phyloP scores from a whole-genome alignment of 2,113 vertebrate genomes.

The Archocentrus centrarchus region DNA sequence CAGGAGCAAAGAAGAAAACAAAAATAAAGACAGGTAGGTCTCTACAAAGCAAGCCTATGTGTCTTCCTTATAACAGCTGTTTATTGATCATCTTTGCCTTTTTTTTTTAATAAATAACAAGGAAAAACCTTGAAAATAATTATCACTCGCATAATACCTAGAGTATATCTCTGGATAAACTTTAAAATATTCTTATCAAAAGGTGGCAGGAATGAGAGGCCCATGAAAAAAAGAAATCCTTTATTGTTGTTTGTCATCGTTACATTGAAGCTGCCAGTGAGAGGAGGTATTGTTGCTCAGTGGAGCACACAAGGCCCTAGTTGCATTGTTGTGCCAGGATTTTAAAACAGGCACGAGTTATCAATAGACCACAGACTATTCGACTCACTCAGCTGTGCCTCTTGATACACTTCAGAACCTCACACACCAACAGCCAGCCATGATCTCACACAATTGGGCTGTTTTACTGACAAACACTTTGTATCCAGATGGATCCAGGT shows the following conservation, averaged over 20 bases:
- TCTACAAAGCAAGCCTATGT: neutral
- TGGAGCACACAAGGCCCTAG: conserved; percentile 77
- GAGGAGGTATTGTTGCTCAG: conserved; percentile 82
- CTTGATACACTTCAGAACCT: conserved; percentile 79
- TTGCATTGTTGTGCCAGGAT: conserved; percentile 80
- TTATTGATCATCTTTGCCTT: neutral
- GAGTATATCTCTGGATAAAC: conserved; percentile 48
- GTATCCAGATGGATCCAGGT: conserved; percentile 64
- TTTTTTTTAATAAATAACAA: conserved; percentile 11
- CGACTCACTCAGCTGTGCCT: conserved; percentile 78
- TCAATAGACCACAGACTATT: conserved; percentile 84
- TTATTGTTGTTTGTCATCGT: conserved; percentile 79
- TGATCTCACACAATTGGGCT: conserved; percentile 69
- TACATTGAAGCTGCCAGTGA: conserved; percentile 76
- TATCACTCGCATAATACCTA: conserved; percentile 1
- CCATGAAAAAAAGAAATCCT: conserved; percentile 46
- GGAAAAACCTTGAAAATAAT: neutral
- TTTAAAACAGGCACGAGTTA: conserved; percentile 83
- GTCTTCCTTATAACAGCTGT: neutral
- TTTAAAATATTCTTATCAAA: conserved; percentile 70
- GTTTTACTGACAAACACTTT: conserved; percentile 67
- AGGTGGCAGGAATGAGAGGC: conserved; percentile 66
- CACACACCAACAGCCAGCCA: conserved; percentile 65
- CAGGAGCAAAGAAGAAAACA: conserved; percentile 8
- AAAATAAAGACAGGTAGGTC: conserved; percentile 36